Conservation (phyloP, 1,140 invertebrate genomes). For the Arion vulgaris region DNA sequence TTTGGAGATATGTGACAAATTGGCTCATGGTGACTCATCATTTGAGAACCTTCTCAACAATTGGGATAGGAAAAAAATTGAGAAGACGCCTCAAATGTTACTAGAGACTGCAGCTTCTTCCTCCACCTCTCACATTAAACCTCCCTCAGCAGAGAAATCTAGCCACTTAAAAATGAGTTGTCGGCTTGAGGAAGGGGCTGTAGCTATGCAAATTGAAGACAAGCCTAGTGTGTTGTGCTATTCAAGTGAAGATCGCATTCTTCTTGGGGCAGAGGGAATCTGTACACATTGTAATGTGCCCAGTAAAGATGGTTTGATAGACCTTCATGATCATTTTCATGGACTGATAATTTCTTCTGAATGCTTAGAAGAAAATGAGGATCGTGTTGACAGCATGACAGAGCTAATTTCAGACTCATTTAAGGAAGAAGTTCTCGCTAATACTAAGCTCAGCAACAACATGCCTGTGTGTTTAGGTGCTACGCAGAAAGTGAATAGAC, state of each 20-base stretch:
- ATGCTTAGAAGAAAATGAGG: conserved; percentile 39
- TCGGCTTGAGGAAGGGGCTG: not conserved
- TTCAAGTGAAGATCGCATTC: conserved; percentile 23
- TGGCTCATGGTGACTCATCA: conserved; percentile 38
- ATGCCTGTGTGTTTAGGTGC: not conserved
- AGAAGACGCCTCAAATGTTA: not conserved
- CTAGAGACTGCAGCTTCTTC: not conserved
- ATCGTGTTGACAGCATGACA: conserved; percentile 41
- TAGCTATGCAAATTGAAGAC: conserved; percentile 35
- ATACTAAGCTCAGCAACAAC: conserved; percentile 25
- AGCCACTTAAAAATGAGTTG: not conserved
- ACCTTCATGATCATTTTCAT: conserved; percentile 17
- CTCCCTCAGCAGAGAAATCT: not conserved
- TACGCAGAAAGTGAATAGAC: conserved; percentile 13
- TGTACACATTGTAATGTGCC: not conserved
- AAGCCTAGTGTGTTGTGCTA: conserved; percentile 19
- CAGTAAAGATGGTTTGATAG: conserved; percentile 5
- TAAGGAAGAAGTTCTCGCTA: conserved; percentile 41
- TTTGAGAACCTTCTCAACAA: not conserved
- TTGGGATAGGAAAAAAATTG: not conserved
- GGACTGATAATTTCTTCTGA: conserved; percentile 16
- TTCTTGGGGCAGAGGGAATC: conserved; percentile 20
- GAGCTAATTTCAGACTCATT: conserved; percentile 44
- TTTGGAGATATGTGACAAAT: conserved; percentile 15
- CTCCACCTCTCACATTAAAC: not conserved